Conservation (phyloP, 2,888 invertebrate genomes). For the Calephelis perditalis region DNA sequence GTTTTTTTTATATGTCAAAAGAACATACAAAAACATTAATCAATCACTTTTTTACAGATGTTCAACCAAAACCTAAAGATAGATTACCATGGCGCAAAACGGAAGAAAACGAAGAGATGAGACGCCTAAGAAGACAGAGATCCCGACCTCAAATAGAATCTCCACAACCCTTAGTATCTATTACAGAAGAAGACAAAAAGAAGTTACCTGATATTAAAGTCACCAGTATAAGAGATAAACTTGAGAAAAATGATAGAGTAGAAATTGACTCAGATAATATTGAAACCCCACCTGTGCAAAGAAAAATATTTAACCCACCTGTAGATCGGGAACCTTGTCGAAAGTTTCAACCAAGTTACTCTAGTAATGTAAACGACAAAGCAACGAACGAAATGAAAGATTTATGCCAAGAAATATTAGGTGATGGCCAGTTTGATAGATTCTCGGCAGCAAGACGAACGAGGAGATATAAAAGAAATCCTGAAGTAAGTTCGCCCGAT, state of each 20-base stretch:
- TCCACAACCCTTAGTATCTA: constrained; percentile 71
- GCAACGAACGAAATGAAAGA: constrained; percentile 61
- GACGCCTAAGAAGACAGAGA: constrained; percentile 77
- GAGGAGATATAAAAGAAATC: constrained; percentile 84
- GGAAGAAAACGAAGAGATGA: constrained; percentile 81
- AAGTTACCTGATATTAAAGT: constrained; percentile 70
- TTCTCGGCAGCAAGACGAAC: constrained; percentile 90
- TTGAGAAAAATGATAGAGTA: constrained; percentile 77
- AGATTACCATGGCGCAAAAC: constrained; percentile 88
- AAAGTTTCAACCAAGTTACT: constrained; percentile 60
- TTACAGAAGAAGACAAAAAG: constrained; percentile 80
- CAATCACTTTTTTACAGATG: constrained; percentile 66
- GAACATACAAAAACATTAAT: not conserved
- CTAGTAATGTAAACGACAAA: constrained; percentile 43
- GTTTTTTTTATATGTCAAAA: not conserved
- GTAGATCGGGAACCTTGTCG: constrained; percentile 80
- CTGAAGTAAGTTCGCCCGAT: constrained; percentile 77
- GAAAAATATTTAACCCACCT: constrained; percentile 82
- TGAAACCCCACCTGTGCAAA: constrained; percentile 91
- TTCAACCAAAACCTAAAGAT: constrained; percentile 85
- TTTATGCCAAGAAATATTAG: constrained; percentile 76
- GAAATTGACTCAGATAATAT: constrained; percentile 95
- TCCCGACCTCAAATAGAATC: constrained; percentile 70
- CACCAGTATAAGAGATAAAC: constrained; percentile 43
- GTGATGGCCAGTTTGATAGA: constrained; percentile 90